Conservation (phyloP, 2,797 vertebrate genomes). For the Anas georgica region DNA sequence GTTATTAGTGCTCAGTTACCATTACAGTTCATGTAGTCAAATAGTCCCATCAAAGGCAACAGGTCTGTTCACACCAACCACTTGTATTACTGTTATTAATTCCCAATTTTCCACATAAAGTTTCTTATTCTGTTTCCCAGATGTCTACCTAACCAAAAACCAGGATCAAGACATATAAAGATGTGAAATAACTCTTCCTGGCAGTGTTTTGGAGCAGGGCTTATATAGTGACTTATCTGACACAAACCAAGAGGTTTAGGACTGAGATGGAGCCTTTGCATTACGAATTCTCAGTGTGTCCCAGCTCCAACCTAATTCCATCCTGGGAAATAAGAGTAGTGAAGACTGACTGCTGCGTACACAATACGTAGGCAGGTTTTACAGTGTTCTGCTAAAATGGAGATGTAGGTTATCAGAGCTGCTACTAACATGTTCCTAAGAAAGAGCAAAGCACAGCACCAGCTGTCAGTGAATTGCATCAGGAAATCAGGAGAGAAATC, state of each 20-base stretch:
- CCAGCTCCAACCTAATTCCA: constrained; percentile 70
- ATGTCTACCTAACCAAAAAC: background rate
- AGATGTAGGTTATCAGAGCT: background rate
- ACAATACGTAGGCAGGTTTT: background rate
- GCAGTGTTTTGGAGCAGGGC: background rate
- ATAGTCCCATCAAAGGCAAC: background rate
- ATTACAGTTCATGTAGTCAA: background rate
- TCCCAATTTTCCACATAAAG: background rate
- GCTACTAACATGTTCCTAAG: background rate
- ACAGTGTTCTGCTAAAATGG: background rate
- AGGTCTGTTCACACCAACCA: background rate
- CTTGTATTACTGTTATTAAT: background rate
- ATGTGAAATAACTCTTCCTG: background rate
- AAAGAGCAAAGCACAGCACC: constrained; percentile 37
- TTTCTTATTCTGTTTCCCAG: background rate
- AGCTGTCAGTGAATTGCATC: constrained; percentile 11
- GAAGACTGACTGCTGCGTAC: background rate
- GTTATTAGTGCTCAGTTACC: background rate
- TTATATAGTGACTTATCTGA: background rate
- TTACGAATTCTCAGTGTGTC: background rate
- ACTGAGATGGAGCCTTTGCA: background rate
- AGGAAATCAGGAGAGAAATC: background rate
- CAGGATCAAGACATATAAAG: background rate
- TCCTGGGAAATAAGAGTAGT: constrained; percentile 12
- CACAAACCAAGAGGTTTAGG: background rate